Percentiles rank a stretch among this genome's conserved stretches.
Evolutionary conservation across 92 coral and sea anemone genomes (phyloP).

Genomic region (Paramuricea clavata): DNA sequence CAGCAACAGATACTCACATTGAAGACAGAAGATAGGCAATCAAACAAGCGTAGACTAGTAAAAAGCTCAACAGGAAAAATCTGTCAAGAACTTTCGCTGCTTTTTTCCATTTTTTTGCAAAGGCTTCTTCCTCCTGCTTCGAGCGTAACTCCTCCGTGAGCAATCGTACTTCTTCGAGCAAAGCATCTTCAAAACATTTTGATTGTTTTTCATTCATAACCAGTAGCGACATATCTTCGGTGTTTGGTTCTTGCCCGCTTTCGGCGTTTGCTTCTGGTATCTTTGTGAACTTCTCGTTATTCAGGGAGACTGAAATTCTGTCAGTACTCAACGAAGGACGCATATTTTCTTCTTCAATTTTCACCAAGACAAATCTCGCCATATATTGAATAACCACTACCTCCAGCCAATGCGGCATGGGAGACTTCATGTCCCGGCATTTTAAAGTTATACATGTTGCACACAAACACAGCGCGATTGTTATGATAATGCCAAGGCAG

Average conservation of each 20-base stretch:
- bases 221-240: not conserved
- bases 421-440: not conserved
- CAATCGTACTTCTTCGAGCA: conserved; percentile 13
- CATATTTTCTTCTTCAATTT: not conserved
- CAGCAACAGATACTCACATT: conserved; percentile 6
- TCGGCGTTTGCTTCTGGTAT: not conserved
- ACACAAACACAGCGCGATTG: conserved; percentile 36
- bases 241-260: not conserved
- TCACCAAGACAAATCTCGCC: conserved; percentile 20
- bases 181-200: not conserved
- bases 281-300: not conserved
- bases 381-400: not conserved
- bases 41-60: not conserved
- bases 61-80: conserved; percentile 1
- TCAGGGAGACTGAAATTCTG: not conserved
- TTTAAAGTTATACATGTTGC: conserved; percentile 37
- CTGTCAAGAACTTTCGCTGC: conserved; percentile 43
- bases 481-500: conserved; percentile 32
- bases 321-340: not conserved
- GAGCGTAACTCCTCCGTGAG: conserved; percentile 26
- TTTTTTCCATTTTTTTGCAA: conserved; percentile 23
- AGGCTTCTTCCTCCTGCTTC: not conserved
- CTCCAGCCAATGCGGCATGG: conserved; percentile 28
- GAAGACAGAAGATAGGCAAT: conserved; percentile 4
- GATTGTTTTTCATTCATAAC: not conserved